Conservation (phyloP, 2,888 invertebrate genomes). For the Mamestra brassicae region DNA sequence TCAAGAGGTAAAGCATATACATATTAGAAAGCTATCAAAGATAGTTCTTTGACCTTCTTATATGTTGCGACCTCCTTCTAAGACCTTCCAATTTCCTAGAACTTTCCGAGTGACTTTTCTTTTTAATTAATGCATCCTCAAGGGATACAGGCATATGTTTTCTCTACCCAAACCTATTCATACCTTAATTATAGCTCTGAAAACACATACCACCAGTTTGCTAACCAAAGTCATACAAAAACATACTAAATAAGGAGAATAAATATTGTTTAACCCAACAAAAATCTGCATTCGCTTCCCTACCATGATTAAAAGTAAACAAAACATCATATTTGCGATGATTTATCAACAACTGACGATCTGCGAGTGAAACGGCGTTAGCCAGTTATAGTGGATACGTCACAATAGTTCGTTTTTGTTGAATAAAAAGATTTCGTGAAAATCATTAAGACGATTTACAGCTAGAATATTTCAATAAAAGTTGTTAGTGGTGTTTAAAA, state of each 20-base stretch:
- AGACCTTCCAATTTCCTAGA: neutral
- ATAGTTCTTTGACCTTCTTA: neutral
- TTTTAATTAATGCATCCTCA: neutral
- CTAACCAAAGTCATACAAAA: neutral
- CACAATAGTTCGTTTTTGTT: neutral
- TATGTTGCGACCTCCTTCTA: neutral
- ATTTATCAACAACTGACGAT: constrained; percentile 57
- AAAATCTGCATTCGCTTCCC: constrained; percentile 30
- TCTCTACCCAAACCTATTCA: neutral
- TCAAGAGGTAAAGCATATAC: neutral
- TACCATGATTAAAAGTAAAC: constrained; percentile 60
- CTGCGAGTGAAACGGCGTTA: constrained; percentile 43
- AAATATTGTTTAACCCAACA: constrained; percentile 21
- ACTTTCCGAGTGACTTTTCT: neutral
- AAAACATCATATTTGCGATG: constrained; percentile 44
- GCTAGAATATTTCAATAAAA: too few relatives aligned
- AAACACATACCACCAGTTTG: neutral
- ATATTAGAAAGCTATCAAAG: neutral
- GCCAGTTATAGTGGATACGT: neutral
- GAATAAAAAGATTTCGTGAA: neutral
- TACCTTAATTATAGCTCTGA: neutral
- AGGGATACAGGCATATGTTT: neutral
- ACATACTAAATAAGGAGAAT: constrained; percentile 3
- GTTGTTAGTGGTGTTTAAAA: too few relatives aligned
- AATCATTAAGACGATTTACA: too few relatives aligned